These are phyloP conservation scores for Chaenogobius annularis DNA, from an alignment of 2,113 vertebrate species.

Conservation along the genomic window DNA sequence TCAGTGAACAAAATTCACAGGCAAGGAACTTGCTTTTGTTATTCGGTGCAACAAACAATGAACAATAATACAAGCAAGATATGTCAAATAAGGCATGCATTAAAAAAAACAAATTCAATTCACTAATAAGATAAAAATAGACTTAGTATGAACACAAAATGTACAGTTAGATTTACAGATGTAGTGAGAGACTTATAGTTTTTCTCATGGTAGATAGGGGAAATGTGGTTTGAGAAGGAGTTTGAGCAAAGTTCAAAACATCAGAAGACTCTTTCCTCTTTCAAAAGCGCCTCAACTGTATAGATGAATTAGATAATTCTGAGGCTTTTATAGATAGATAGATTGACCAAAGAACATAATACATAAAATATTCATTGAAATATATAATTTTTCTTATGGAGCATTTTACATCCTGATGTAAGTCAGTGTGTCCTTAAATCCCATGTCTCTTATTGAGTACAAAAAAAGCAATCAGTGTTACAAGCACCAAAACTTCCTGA, in stretches of 20 bases:
- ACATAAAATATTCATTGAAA: background rate
- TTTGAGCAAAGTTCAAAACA: background rate
- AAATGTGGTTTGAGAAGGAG: background rate
- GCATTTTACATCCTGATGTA: background rate
- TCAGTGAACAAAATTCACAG: too few species aligned
- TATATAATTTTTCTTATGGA: background rate
- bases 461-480: background rate
- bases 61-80: too few species aligned
- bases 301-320: background rate
- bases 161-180: too few species aligned
- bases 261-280: slow-evolving; percentile 2
- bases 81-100: too few species aligned
- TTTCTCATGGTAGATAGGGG: background rate
- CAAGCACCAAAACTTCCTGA: background rate
- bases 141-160: too few species aligned
- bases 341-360: background rate
- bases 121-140: too few species aligned
- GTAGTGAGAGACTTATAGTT: background rate
- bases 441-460: background rate
- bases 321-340: background rate
- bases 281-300: too few species aligned
- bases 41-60: too few species aligned
- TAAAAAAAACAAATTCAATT: too few species aligned
- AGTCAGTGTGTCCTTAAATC: background rate
- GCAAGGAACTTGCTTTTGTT: too few species aligned